Evolutionary conservation across 1,140 invertebrate genomes (phyloP), one percentile per base, ranked within the genome.

Genomic region (Drosophila dunni): DNA sequence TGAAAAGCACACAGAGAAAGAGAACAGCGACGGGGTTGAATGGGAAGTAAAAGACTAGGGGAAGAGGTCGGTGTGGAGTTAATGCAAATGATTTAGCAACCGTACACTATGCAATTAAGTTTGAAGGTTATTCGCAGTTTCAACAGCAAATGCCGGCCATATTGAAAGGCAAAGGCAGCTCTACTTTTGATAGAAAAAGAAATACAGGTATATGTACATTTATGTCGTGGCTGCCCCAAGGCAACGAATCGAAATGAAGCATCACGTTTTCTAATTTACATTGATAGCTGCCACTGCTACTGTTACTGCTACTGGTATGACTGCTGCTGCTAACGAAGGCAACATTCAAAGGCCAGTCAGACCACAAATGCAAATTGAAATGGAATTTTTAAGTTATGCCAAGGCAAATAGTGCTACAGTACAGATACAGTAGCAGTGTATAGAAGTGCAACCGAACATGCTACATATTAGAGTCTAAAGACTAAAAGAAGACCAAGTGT

Each of bases 351-450:
- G 84, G 68, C 76, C 76, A 83, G 40, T 56, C 69, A 17, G 57
- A 57, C 75, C 79, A 36, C 79, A 86, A 86, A 85, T 86, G 67
- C 75, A 86, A 86, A 88, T 88, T 78, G 84, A 89, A 88, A 88
- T 89, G 80, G 84, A 89, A 88, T 88, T 88, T 89, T 84, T 88
- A 88, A 88, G 80, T 84, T 88, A 83, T 83, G 79, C 76, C 84
- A 83, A 83, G 84, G 83, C 73, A 79, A 79, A 77, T 51, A 64
- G 36, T 24, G 36, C 42, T 29, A n/a, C n/a, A n/a, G n/a, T n/a
- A n/a, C n/a, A 33, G 38, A 46, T 34, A 38, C 50, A 64, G 10
- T 51, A 36, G 24, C 46, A 42, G 36, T 13, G 34, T 9, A 50
- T 38, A 65, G 66, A 58, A 46, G 56, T 48, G 70, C 44, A 50